Evolutionary conservation across 53 echinoderm and acorn worm genomes (phyloP), one percentile per base, ranked within the genome.

Genomic region (Astropecten irregularis): DNA sequence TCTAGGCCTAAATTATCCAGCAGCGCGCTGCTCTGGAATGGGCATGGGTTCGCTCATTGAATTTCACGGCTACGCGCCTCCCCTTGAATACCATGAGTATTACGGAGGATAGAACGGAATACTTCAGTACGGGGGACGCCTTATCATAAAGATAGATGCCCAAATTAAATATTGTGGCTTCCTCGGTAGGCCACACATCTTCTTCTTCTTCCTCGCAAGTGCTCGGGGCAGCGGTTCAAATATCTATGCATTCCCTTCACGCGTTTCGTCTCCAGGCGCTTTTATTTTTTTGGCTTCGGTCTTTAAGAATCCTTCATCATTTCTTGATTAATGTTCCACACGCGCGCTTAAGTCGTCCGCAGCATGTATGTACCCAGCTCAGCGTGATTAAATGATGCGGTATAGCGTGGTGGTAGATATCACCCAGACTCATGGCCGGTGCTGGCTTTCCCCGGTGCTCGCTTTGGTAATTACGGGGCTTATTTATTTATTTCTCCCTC

Each of bases 241-340:
- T 64, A 28, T 32, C 60, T 26, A 40, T 26, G 44, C 27, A 27
- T 28, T 36, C 2, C 46, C 46, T 4, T 68, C 46, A 25, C 68
- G 26, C 27, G 0, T 38, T 9, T 46, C 47, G 47, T 34, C 65
- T 20, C 36, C 20, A 34, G 37, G 65, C 37, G 11, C 37, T 64
- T n/a, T n/a, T n/a, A n/a, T n/a, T n/a, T n/a, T n/a, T n/a, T n/a
- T n/a, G n/a, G n/a, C n/a, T 44, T 44, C 27, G 11, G 68, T 64
- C 34, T 36, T 64, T 36, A 40, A 6, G 27, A 68, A 38, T 66
- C 66, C 66, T 40, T n/a, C 66, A 54, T 37, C 39, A 2, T 40
- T 44, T 44, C n/a, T 40, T 68, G 68, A 68, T 68, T 68, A 68
- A 68, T 68, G 68, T 42, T 68, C 46, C 42, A 27, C 46, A 68